phyloP scores from a whole-genome alignment of 2,113 vertebrate genomes.

The Mungos mungo region DNA sequence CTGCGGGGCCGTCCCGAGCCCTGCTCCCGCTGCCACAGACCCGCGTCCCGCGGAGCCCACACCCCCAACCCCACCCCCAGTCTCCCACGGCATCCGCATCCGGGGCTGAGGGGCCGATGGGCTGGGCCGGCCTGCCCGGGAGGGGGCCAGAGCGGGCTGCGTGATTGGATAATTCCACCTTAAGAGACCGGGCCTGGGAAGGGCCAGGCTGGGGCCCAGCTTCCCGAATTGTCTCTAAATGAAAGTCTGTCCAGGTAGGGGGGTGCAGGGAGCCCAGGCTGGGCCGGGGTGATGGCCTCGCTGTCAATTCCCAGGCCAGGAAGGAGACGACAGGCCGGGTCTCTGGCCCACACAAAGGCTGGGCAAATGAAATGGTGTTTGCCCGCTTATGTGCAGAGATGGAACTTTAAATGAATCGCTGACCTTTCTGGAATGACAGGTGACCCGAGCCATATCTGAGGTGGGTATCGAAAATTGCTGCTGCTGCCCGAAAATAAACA shows the following conservation, averaged over 20 bases:
- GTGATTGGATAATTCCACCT: constrained; percentile 33
- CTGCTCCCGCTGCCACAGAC: fast-evolving
- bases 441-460: constrained; percentile 90
- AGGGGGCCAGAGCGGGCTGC: background rate
- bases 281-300: constrained; percentile 52
- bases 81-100: background rate
- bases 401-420: constrained; percentile 92
- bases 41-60: fast-evolving
- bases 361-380: constrained; percentile 84
- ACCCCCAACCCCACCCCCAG: background rate
- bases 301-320: constrained; percentile 69
- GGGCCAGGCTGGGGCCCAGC: constrained; percentile 39
- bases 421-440: constrained; percentile 92
- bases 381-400: constrained; percentile 89
- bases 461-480: constrained; percentile 92
- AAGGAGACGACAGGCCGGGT: constrained; percentile 70
- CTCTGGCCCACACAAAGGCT: constrained; percentile 71
- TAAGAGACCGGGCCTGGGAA: background rate
- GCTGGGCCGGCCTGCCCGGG: background rate
- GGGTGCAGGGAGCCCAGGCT: background rate
- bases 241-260: constrained; percentile 73
- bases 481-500: constrained; percentile 93
- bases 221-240: constrained; percentile 73
- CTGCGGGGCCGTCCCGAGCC: too few species aligned
- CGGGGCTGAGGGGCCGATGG: fast-evolving